Conservation (phyloP, 2,888 invertebrate species). For the Magallana nippona region DNA sequence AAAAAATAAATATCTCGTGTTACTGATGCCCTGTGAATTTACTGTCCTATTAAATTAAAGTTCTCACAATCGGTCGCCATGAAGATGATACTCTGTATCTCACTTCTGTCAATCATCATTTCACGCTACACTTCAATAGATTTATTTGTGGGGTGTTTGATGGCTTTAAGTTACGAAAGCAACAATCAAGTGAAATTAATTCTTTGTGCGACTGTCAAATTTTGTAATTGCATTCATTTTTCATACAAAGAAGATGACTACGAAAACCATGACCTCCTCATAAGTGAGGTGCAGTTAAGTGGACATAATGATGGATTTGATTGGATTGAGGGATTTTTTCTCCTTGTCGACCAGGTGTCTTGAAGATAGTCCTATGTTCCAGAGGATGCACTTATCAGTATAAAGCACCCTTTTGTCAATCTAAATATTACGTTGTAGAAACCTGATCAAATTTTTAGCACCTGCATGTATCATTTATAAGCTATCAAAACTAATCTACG, state of each 20-base stretch:
- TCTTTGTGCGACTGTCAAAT: conserved; percentile 23
- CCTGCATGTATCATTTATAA: conserved; percentile 6
- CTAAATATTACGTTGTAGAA: not conserved
- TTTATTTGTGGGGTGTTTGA: conserved; percentile 8
- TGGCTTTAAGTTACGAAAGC: conserved; percentile 9
- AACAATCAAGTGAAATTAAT: conserved; percentile 29
- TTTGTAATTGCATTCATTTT: conserved; percentile 1
- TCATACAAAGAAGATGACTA: conserved; percentile 3
- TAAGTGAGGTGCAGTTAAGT: conserved; percentile 29
- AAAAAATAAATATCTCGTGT: conserved; percentile 6
- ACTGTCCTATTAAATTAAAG: conserved; percentile 5
- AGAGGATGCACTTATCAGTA: conserved; percentile 10
- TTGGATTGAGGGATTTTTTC: not conserved
- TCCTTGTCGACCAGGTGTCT: conserved; percentile 9
- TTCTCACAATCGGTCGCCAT: conserved; percentile 1
- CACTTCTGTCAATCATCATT: conserved; percentile 20
- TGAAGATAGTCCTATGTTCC: not conserved
- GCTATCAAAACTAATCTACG: not conserved
- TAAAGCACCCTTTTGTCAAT: not conserved
- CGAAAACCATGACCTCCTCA: not conserved
- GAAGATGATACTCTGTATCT: conserved; percentile 1
- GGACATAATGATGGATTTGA: conserved; percentile 11
- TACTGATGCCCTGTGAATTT: not conserved
- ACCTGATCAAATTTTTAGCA: conserved; percentile 23
- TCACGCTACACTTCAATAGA: not conserved